These are phyloP conservation scores for Myopa tessellatipennis DNA, from an alignment of 2,888 invertebrate species.

Conservation along the genomic window DNA sequence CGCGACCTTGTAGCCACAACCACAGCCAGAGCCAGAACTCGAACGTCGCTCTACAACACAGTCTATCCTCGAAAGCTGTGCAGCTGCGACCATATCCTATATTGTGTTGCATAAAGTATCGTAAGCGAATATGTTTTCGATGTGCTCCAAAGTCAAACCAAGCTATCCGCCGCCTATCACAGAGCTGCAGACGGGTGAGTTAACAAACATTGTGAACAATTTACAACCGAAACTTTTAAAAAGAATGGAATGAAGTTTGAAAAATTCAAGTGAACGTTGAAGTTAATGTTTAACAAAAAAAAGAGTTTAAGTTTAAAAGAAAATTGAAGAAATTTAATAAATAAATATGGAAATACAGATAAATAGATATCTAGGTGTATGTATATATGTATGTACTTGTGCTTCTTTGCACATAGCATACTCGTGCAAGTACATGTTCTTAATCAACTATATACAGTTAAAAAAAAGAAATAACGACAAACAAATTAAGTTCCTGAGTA, in stretches of 20 bases:
- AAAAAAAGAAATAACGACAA: too few species aligned
- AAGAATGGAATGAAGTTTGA: not conserved
- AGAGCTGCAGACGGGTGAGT: conserved; percentile 64
- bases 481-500: too few species aligned
- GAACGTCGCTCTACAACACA: not conserved
- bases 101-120: conserved; percentile 21
- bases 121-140: conserved; percentile 63
- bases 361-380: not conserved
- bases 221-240: not conserved
- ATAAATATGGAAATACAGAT: not conserved
- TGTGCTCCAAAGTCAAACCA: conserved; percentile 67
- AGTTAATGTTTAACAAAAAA: not conserved
- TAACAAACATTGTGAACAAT: not conserved
- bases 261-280: not conserved
- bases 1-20: conserved; percentile 20
- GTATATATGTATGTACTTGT: not conserved
- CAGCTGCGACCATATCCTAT: conserved; percentile 11
- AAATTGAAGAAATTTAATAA: not conserved
- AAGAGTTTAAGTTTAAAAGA: not conserved
- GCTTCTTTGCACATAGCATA: too few species aligned
- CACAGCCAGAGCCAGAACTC: not conserved
- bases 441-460: too few species aligned
- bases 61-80: not conserved
- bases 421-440: too few species aligned
- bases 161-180: conserved; percentile 58